Conservation (phyloP, 35 echinoderm and acorn worm genomes). For the Antedon bifida region DNA sequence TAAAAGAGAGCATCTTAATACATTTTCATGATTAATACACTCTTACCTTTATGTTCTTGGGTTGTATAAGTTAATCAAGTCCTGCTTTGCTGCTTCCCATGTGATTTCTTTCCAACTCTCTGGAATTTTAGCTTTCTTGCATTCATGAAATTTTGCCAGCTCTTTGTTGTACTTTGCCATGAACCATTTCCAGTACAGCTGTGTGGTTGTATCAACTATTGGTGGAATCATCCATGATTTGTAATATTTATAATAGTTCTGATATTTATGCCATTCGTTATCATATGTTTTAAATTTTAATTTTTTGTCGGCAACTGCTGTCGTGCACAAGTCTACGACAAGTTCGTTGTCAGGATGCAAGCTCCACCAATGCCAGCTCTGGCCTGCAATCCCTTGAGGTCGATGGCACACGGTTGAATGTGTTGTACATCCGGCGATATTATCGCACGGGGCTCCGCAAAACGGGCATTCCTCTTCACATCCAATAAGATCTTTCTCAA, state of each 20-base stretch:
- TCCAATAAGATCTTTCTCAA: neutral
- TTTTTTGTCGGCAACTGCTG: neutral
- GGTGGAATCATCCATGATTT: neutral
- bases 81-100: neutral
- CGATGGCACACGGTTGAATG: constrained; percentile 8
- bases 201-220: neutral
- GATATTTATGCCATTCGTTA: neutral
- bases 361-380: neutral
- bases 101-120: neutral
- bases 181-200: constrained; percentile 33
- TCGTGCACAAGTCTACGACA: neutral
- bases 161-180: neutral
- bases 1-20: no score
- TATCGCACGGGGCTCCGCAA: constrained; percentile 22
- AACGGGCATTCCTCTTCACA: constrained; percentile 26
- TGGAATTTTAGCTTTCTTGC: neutral
- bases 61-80: neutral
- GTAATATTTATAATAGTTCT: neutral
- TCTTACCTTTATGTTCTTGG: no score
- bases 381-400: neutral
- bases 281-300: neutral
- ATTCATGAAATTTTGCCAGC: neutral
- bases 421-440: neutral
- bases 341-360: no score
- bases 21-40: no score